phyloP scores from a whole-genome alignment of 2,797 vertebrate species.

The Sardinella longiceps region DNA sequence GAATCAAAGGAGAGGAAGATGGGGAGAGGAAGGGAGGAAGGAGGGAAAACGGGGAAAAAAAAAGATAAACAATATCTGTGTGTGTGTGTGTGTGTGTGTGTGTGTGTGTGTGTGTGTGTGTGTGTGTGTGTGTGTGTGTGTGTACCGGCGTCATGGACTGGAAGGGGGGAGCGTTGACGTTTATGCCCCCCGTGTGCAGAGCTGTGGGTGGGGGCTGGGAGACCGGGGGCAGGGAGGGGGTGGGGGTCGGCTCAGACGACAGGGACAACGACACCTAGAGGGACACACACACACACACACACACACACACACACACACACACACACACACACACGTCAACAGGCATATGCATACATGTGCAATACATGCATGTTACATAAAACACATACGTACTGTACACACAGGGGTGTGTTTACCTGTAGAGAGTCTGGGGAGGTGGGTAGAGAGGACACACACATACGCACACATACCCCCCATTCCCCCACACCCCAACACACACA shows the following conservation, averaged over 20 bases:
- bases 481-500: too few species aligned
- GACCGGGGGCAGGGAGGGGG: constrained; percentile 89
- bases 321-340: neutral
- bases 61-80: neutral
- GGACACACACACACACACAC: constrained; percentile 33
- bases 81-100: neutral
- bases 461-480: too few species aligned
- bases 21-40: neutral
- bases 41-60: neutral
- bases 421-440: too few species aligned
- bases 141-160: constrained; percentile 98
- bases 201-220: constrained; percentile 95
- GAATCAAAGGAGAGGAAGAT: neutral
- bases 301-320: constrained; percentile 23
- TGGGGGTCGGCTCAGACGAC: constrained; percentile 87
- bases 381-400: too few species aligned
- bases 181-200: constrained; percentile 95
- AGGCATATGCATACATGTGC: too few species aligned
- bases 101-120: constrained; percentile 55
- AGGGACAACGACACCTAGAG: constrained; percentile 87
- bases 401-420: too few species aligned
- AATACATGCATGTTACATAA: neutral
- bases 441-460: neutral
- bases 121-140: constrained; percentile 40
- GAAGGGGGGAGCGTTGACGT: constrained; percentile 99